Conservation (phyloP, 2,888 invertebrate species). For the Mythimna vitellina region DNA sequence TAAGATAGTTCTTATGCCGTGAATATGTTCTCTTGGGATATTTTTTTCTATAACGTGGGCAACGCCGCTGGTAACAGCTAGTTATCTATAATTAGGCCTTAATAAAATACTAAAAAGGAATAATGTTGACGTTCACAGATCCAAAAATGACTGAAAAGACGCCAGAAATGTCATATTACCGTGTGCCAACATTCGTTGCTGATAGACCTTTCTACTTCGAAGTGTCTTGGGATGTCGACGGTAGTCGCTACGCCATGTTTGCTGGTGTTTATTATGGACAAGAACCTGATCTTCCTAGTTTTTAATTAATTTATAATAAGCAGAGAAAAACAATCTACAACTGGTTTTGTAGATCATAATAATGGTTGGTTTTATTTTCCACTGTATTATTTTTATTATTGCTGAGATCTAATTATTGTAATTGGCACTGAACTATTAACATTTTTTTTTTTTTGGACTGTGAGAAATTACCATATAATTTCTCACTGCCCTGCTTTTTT, state of each 20-base stretch:
- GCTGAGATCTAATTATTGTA: no score
- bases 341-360: not conserved
- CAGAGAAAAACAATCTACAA: not conserved
- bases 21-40: no score
- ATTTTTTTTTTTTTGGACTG: no score
- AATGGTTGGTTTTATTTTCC: not conserved
- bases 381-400: no score
- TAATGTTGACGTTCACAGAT: constrained; percentile 24
- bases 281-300: constrained; percentile 31
- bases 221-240: constrained; percentile 60
- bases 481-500: no score
- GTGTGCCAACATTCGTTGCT: constrained; percentile 56
- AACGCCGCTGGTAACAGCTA: no score
- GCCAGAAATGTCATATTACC: not conserved
- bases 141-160: accelerated
- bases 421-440: no score
- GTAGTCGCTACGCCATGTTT: constrained; percentile 63
- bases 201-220: constrained; percentile 79
- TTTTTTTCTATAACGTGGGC: no score
- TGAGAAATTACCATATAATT: no score
- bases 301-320: constrained; percentile 1
- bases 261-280: constrained; percentile 77
- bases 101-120: not conserved
- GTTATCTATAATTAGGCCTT: no score
- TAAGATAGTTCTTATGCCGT: no score